phyloP scores from a whole-genome alignment of 2,113 vertebrate species.

The Scophthalmus maximus region DNA sequence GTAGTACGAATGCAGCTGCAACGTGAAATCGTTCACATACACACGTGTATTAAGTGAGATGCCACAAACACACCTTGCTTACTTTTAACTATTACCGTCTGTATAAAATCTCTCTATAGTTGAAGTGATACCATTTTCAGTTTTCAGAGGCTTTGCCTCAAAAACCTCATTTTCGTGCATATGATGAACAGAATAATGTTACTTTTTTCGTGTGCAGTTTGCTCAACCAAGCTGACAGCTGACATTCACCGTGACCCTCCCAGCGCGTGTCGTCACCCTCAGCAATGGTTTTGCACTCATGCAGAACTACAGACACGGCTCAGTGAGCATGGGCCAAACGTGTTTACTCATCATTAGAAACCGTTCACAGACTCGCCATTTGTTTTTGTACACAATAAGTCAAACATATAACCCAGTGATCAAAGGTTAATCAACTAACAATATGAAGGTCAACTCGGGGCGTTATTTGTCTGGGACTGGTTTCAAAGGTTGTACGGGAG shows the following conservation, averaged over 20 bases:
- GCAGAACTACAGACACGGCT: constrained; percentile 68
- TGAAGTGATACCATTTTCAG: background rate
- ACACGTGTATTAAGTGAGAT: no score
- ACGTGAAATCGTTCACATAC: background rate
- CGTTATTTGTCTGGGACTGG: background rate
- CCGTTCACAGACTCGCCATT: constrained; percentile 21
- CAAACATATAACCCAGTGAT: background rate
- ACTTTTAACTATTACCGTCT: no score
- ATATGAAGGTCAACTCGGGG: constrained; percentile 35
- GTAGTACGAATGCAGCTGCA: background rate
- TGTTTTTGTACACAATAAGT: constrained; percentile 39
- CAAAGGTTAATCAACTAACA: constrained; percentile 60
- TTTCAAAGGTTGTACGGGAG: constrained; percentile 7
- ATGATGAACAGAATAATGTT: background rate
- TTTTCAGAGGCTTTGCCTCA: background rate
- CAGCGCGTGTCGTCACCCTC: constrained; percentile 35
- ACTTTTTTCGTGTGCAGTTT: constrained; percentile 6
- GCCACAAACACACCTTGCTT: no score
- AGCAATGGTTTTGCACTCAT: constrained; percentile 57
- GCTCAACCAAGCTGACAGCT: constrained; percentile 30
- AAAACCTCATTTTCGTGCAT: background rate
- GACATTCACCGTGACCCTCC: constrained; percentile 38
- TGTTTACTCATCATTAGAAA: constrained; percentile 72
- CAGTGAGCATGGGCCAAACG: constrained; percentile 53
- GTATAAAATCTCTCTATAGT: background rate